A percentile compares a stretch with the other conserved stretches of the same genome.
phyloP scores from a whole-genome alignment of 2,888 invertebrate species.

The Calameuta pallipes region DNA sequence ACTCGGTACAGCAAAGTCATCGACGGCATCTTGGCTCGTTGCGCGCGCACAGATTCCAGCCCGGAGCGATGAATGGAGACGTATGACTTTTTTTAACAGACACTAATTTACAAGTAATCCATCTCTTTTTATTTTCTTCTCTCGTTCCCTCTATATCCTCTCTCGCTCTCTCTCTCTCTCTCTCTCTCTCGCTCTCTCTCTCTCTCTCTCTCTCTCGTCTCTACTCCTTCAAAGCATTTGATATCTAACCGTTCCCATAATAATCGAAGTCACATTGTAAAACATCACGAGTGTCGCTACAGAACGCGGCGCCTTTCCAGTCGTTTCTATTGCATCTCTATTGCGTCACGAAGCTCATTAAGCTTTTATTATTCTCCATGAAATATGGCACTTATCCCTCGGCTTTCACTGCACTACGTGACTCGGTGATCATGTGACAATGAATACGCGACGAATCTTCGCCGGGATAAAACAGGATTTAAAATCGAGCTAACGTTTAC shows the following conservation, averaged over 20 bases:
- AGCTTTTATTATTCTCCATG: slow-evolving; percentile 48
- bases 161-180: neutral
- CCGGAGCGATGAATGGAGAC: neutral
- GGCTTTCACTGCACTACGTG: slow-evolving; percentile 42
- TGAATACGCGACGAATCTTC: slow-evolving; percentile 29
- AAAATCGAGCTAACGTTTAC: slow-evolving; percentile 38
- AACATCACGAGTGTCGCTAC: neutral
- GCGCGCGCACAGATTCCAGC: neutral
- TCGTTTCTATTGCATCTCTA: slow-evolving; percentile 30
- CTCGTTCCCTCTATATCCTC: neutral
- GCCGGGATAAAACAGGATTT: slow-evolving; percentile 10
- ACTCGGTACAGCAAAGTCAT: neutral
- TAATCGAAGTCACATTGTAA: slow-evolving; percentile 1
- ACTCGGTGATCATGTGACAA: slow-evolving; percentile 34
- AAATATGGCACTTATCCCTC: slow-evolving; percentile 45
- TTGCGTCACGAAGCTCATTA: slow-evolving; percentile 50
- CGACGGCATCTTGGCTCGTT: neutral
- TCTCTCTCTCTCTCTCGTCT: neutral
- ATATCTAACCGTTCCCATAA: neutral
- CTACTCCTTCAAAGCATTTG: neutral
- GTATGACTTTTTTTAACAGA: slow-evolving; percentile 4
- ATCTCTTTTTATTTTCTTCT: neutral
- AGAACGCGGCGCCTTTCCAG: slow-evolving; percentile 10
- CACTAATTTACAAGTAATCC: neutral
- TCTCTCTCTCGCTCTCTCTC: neutral